Evolutionary conservation across 92 coral and sea anemone genomes (phyloP), one percentile per base, ranked within the genome.

Genomic region (Zoanthus solanderi): DNA sequence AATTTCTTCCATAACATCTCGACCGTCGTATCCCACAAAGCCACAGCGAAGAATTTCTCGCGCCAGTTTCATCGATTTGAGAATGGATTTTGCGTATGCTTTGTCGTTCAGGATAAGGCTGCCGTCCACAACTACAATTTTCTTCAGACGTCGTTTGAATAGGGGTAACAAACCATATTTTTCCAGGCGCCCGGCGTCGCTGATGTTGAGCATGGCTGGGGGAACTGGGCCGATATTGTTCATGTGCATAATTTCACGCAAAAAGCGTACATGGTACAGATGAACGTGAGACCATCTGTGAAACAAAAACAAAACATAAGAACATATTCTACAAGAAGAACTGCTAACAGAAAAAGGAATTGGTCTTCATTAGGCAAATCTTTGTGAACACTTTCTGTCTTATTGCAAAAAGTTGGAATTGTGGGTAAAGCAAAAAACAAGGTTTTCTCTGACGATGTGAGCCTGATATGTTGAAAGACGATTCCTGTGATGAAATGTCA

Each of bases 161-260:
- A 95, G 92, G 1, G 94, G 87, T 52, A 95, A 82, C 72, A 95
- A 72, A 44, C 98, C 98, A 78, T 87, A 95, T 86, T 95, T 95
- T 91, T 95, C 98, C 47, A 95, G 92, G 87, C 98, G 94, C 7
- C 98, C 98, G 46, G 92, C 94, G 66, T 95, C 98, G 75, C 98
- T 95, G 53, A 95, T 88, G 71, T 89, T 89, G 65, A 95, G 75
- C 10, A 95, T 87, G 52, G 98, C 98, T 2, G 98, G 98, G 57
- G 98, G 96, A 34, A 66, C 75, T 73, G 98, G 98, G n/a, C 98
- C 98, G 11, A 91, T 87, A 76, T 95, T 93, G 81, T 87, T 89
- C 74, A 95, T 88, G 82, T 89, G 90, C 63, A 93, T 74, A 28
- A 95, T 72, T 65, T 95, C 98, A 16, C 98, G 91, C 53, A 95